These are phyloP conservation scores for Scartelaos histophorus DNA, from an alignment of 2,113 vertebrate genomes.

Conservation along the genomic window DNA sequence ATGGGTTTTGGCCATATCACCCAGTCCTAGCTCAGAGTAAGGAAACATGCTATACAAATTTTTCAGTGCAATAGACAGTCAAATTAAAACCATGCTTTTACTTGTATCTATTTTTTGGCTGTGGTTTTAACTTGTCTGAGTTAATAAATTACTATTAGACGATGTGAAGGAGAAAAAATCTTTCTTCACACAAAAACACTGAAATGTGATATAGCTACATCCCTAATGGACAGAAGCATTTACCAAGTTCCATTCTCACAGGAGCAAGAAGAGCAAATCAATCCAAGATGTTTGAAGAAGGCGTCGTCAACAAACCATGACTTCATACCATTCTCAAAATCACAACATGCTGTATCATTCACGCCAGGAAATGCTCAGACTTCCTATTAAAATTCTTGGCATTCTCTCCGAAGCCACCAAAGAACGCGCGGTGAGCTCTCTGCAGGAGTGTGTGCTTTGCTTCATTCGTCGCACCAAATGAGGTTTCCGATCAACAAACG, in stretches of 20 bases:
- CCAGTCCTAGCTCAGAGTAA: too few relatives aligned
- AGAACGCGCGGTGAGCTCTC: conserved; percentile 28
- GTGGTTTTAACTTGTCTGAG: too few relatives aligned
- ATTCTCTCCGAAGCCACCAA: conserved; percentile 12
- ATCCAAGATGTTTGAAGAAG: neutral
- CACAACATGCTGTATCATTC: neutral
- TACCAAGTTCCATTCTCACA: conserved; percentile 37
- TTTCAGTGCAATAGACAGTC: too few relatives aligned
- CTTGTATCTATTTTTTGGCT: too few relatives aligned
- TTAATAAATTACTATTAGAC: too few relatives aligned
- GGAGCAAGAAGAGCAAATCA: neutral
- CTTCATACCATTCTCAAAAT: conserved; percentile 19
- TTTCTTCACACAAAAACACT: too few relatives aligned
- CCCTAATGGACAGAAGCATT: conserved; percentile 60
- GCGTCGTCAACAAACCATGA: conserved; percentile 49
- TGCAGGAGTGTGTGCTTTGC: conserved; percentile 54
- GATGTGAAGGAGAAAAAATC: too few relatives aligned
- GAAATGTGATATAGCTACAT: too few relatives aligned
- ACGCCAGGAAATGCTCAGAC: neutral
- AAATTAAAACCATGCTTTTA: too few relatives aligned
- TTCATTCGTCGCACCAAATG: conserved; percentile 53
- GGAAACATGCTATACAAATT: too few relatives aligned
- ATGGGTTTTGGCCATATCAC: too few relatives aligned
- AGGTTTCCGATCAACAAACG: conserved; percentile 53
- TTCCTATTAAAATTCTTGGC: conserved; percentile 1